Evolutionary conservation across 2,888 invertebrate genomes (phyloP), one percentile per base, ranked within the genome.

Genomic region (Agriotes lineatus): DNA sequence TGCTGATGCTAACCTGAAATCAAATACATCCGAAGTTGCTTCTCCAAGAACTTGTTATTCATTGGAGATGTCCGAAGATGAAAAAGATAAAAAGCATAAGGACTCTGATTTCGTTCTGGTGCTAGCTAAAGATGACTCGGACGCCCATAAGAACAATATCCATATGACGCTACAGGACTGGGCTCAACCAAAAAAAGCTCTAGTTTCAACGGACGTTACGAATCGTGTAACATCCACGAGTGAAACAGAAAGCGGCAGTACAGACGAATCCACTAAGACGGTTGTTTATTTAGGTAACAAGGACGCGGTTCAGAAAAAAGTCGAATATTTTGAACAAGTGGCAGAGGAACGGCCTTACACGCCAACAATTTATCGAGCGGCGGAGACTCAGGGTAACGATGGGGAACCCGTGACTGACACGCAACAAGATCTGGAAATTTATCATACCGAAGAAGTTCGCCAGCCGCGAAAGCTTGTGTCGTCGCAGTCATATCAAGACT

Each of bases 241-340:
- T 78, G 92, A 91, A 84, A 89, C 90, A 0, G 92, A 93, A 80
- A 92, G 91, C 59, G 89, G 88, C 1, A 91, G 91, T 78, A 93
- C 92, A 0, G 92, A 93, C 76, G 87, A 90, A 45, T 92, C 93
- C 0, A 88, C 89, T 48, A 89, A 86, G 82, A 93, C 93, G 0
- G 91, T 91, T 0, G 90, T 92, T 60, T 88, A 87, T 73, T 85
- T 87, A 39, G 87, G 85, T 6, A 85, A 86, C 1, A 88, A 87
- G 70, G 90, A 90, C 89, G 73, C 7, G 7, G 90, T 93, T 0
- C 88, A 90, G 64, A 89, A 90, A 76, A 94, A 92, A 82, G 91
- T 95, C 0, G 90, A 93, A 81, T 94, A 92, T 83, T 95, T 94
- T 80, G 94, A 95, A 82, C 90, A 90, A 1, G 90, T 89, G 0